Percentiles rank a stretch among this genome's conserved stretches.
phyloP scores from a whole-genome alignment of 2,113 vertebrate genomes.

The Chloropsis cyanopogon region DNA sequence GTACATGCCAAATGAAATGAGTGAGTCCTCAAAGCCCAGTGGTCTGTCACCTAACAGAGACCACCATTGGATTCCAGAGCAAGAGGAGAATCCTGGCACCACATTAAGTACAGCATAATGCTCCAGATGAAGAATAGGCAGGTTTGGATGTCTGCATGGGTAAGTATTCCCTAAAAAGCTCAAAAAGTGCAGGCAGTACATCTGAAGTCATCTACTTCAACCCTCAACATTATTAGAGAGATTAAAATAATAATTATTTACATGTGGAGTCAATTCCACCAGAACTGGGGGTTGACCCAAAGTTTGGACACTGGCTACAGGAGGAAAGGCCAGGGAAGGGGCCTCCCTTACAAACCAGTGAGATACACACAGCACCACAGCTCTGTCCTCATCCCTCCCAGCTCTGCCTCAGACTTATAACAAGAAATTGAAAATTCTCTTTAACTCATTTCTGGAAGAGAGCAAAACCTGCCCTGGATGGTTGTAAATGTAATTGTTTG shows the following conservation, averaged over 20 bases:
- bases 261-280: not conserved
- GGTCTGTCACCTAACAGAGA: not conserved
- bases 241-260: not conserved
- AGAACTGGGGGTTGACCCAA: not conserved
- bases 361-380: not conserved
- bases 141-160: not conserved
- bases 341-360: not conserved
- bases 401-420: not conserved
- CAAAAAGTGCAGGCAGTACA: not conserved
- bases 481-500: constrained; percentile 25
- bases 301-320: not conserved
- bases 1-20: not conserved
- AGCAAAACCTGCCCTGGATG: not conserved
- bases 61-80: not conserved
- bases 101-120: not conserved
- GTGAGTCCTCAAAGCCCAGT: not conserved
- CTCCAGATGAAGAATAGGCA: not conserved
- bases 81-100: not conserved
- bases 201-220: not conserved
- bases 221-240: not conserved
- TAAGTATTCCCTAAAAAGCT: not conserved
- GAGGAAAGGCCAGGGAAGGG: not conserved
- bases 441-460: not conserved
- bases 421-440: not conserved
- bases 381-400: not conserved